These are phyloP conservation scores for Taeniopygia guttata DNA, from an alignment of 2,797 vertebrate species.

Conservation along the genomic window DNA sequence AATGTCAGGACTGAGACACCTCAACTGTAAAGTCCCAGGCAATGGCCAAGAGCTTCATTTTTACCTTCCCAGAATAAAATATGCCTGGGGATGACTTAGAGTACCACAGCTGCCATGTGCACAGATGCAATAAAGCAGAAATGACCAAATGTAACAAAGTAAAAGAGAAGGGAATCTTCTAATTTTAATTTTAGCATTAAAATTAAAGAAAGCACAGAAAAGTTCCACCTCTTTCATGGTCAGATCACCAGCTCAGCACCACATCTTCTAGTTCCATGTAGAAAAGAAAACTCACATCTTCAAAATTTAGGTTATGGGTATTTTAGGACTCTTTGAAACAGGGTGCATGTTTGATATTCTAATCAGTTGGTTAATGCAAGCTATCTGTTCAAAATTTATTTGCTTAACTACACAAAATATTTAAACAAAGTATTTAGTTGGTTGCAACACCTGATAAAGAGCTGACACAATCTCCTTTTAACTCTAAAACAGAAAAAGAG, in stretches of 20 bases:
- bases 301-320: background rate
- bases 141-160: background rate
- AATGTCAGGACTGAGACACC: background rate
- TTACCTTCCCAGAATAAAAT: background rate
- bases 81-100: background rate
- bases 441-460: slow-evolving; percentile 1
- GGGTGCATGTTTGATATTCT: slow-evolving; percentile 34
- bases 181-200: background rate
- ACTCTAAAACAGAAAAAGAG: background rate
- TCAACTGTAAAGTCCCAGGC: background rate
- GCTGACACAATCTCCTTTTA: slow-evolving; percentile 13
- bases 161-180: background rate
- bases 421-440: slow-evolving; percentile 25
- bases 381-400: slow-evolving; percentile 10
- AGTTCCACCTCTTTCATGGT: background rate
- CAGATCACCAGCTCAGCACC: background rate
- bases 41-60: background rate
- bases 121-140: background rate
- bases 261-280: background rate
- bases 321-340: background rate
- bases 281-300: background rate
- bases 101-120: background rate
- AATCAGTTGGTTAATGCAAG: slow-evolving; percentile 21
- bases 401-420: slow-evolving; percentile 27
- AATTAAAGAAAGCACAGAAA: background rate